Evolutionary conservation across 2,888 invertebrate species (phyloP), one percentile per base, ranked within the genome.

Genomic region (Tortricodes alternella): DNA sequence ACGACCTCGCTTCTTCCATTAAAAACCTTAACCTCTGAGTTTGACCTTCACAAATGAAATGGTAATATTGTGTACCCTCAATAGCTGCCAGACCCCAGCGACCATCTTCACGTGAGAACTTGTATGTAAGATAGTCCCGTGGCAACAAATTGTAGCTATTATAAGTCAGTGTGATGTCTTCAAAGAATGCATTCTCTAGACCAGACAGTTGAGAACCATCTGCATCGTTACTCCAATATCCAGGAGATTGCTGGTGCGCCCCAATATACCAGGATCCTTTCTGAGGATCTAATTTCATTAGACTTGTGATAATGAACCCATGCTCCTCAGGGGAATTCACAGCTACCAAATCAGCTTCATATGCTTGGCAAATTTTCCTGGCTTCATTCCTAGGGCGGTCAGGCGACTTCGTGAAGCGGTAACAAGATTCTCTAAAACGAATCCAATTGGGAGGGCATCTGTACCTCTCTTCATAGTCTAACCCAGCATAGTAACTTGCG

Each of bases 1-100:
- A 96, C 35, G 95, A 94, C 46, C 97, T 92, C 65, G 95, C 94
- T 70, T 96, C 96, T 66, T 93, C 92, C 46, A 94, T 91, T 39
- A 95, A 82, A 74, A 95, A 94, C 63, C 94, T 93, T 58, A 97
- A 87, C 63, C 93, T 92, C 60, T 93, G 91, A n/a, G 95, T 92
- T 67, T 95, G 94, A 16, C 96, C 96, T 91, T 98, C 97, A 86
- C 98, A 98, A 66, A 98, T 97, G 68, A 96, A 98, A 52, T 96
- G 92, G 63, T 94, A 92, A 52, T 93, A 91, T 65, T 97, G 96
- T 53, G 93, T 93, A 6, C 97, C 97, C 63, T 93, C 93, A 0
- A 97, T 95, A 56, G 95, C 94, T 73, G 95, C 93, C 62, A 98
- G 92, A 41, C 97, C 96, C 98, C 98, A 98, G 49, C 95, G 93